phyloP scores from a whole-genome alignment of 35 echinoderm and acorn worm species.

The Strongylocentrotus purpuratus region DNA sequence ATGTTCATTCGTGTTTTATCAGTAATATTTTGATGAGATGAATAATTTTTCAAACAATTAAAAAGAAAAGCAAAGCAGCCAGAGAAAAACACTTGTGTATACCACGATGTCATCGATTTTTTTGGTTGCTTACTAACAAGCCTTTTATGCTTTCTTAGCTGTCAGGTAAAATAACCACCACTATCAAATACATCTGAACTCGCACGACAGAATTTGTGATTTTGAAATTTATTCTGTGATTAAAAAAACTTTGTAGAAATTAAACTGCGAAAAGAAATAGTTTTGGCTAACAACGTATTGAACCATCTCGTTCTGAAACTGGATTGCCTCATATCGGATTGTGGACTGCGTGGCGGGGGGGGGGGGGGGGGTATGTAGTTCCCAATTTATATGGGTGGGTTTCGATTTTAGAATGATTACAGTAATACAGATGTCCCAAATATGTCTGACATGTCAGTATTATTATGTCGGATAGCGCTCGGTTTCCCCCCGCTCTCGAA shows the following conservation, averaged over 20 bases:
- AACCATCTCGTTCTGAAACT: background rate
- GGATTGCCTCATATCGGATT: background rate
- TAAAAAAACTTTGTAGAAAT: background rate
- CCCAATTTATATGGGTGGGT: background rate
- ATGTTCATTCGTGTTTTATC: no score
- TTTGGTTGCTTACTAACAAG: no score
- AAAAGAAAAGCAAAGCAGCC: no score
- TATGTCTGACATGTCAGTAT: slow-evolving; percentile 17
- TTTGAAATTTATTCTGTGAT: background rate
- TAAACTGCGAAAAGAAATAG: no score
- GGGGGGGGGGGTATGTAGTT: background rate
- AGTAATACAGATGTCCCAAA: slow-evolving; percentile 10
- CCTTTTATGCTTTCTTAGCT: no score
- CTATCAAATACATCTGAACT: no score
- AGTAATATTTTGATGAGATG: no score
- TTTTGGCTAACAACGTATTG: background rate
- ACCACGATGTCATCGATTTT: no score
- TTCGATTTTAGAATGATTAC: slow-evolving; percentile 19
- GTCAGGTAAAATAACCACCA: no score
- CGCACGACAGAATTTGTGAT: no score
- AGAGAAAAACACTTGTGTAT: no score
- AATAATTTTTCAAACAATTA: no score
- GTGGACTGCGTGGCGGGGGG: background rate
- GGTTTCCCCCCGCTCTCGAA: background rate
- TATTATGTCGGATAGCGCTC: background rate